Base-by-base conservation (phyloP, 2,113 vertebrate genomes). In the Pagrus major region DNA sequence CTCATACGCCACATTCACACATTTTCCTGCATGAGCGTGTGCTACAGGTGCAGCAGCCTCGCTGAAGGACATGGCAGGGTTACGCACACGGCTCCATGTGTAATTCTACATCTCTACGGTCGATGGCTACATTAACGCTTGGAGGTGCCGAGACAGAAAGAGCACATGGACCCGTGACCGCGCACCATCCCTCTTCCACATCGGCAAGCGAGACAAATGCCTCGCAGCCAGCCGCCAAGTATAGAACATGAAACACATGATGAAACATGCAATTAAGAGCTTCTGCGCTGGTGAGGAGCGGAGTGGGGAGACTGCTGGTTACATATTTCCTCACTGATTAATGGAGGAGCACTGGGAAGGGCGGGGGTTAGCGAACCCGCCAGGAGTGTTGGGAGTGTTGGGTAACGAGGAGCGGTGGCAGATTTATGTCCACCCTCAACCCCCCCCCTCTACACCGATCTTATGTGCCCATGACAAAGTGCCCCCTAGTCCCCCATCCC, bases 181-280 rank as follows among this genome's bases (percentile, higher is more conserved):
- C 3, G 73, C 80, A 39, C 76, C 81, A 89, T 93, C 83, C 81
- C 78, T 91, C 88, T 87, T 91, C 76, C 71, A 71, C 77, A 77
- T 72, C 11, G 69, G 76, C 82, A 20, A 58, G 86, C 29, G 31
- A 90, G 92, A 90, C 91, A 91, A 93, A 93, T 90, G 92, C 90
- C 90, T 93, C 23, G 84, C 89, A 90, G 93, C 89, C 84, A 59
- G 76, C 83, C 73, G 87, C 88, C 88, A 82, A 91, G 83, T 91
- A 87, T 65, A 83, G 85, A 90, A 91, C 91, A 90, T 88, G 86
- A 90, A 92, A 89, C 91, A 93, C 92, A 93, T 93, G 91, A 90
- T 89, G 89, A 93, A 93, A 92, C 92, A 89, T 70, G 88, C 91
- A 94, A 94, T 95, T 93, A 94, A 90, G 87, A 91, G 89, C 91